Evolutionary conservation across 1,140 invertebrate genomes (phyloP), one percentile per base, ranked within the genome.

Genomic region (Caenorhabditis latens): DNA sequence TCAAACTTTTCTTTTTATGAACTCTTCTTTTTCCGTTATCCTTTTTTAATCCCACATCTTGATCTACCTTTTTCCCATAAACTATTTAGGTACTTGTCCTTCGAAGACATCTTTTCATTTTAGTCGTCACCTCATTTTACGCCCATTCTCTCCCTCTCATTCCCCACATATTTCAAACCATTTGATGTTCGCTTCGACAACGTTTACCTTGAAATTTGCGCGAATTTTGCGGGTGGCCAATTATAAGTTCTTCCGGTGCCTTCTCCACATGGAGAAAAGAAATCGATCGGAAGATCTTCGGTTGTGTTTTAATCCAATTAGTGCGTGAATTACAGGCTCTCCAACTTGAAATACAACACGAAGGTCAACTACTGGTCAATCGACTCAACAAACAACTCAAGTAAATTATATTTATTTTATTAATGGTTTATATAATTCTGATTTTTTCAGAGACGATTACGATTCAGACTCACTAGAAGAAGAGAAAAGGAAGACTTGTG

Each of bases 341-440:
- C 19, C 87, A 88, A 85, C 82, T 88, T 55, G 87, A 88, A 84
- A 88, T 88, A 32, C 87, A 88, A 85, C 63, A 61, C 83, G 87
- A 88, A 63, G 87, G 87, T 21, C 87, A 88, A 43, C 42, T 58
- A 58, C 53, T 55, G 43, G 65, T 88, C 50, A 85, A 50, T 57
- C 83, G 87, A 79, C 83, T 88, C 21, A 67, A 79, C 42, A 46
- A 85, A 46, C 67, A 79, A 57, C 40, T 86, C 32, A 86, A 65
- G 86, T 86, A 63, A 67, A 6, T n/a, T 1, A 24, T 40, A 21
- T 63, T 63, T 63, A n/a, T 24, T 5, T 21, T 24, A 65, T 8
- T 6, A 71, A 48, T 32, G 67, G 16, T 42, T 53, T 1, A 48
- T 1, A 21, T 6, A 7, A 50, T 21, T 53, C 43, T 24, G 21